Evolutionary conservation across 1,140 invertebrate genomes (phyloP).

Genomic region (Diuraphis noxia): DNA sequence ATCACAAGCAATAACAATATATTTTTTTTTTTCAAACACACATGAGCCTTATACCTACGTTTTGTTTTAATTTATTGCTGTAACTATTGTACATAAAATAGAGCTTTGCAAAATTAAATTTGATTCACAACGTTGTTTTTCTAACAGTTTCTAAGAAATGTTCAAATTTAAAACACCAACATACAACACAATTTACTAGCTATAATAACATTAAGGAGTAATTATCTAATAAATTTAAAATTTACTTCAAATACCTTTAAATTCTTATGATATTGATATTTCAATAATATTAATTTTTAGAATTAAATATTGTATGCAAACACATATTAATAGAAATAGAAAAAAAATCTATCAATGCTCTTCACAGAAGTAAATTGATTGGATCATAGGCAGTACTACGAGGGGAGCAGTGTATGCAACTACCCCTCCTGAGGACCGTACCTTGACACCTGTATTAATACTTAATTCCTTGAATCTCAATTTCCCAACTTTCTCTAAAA

Average conservation of each 20-base stretch:
- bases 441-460: no score
- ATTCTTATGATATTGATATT: neutral
- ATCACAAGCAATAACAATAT: slow-evolving; percentile 3
- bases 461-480: no score
- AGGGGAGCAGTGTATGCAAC: no score
- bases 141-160: neutral
- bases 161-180: neutral
- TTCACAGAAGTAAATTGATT: neutral
- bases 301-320: no score
- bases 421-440: no score
- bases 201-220: neutral
- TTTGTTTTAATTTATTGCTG: neutral
- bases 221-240: neutral
- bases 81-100: neutral
- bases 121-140: neutral
- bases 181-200: neutral
- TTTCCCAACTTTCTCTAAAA: no score
- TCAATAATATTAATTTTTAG: no score
- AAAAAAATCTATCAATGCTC: neutral
- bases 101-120: neutral
- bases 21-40: neutral
- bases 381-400: no score
- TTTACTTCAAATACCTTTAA: neutral
- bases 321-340: no score
- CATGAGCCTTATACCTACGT: neutral